Percentiles rank a stretch among this genome's conserved stretches.
Conservation (phyloP, 2,888 invertebrate genomes). For the Tetragonula carbonaria region DNA sequence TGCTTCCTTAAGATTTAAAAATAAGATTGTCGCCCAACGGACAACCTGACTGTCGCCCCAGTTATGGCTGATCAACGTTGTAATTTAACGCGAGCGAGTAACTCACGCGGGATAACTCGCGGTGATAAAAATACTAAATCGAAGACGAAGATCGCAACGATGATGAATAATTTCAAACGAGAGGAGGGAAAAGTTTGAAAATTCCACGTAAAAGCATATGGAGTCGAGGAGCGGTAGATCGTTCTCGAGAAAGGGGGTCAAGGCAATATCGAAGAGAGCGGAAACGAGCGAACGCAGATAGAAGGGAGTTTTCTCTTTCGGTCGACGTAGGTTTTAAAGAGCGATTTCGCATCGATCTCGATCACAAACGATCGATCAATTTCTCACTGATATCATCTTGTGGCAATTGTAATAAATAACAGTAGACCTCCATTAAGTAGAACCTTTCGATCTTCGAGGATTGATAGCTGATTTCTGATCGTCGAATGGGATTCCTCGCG, state of each 20-base stretch:
- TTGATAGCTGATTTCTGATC: no score
- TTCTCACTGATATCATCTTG: neutral
- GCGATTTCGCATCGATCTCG: conserved; percentile 43
- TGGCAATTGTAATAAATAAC: neutral
- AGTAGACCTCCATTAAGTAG: neutral
- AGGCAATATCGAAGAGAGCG: conserved; percentile 26
- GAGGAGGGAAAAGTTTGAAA: conserved; percentile 7
- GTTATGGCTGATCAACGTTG: no score
- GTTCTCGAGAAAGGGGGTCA: conserved; percentile 47
- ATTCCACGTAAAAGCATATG: conserved; percentile 21
- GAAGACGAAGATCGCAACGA: neutral
- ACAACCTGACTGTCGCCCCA: no score
- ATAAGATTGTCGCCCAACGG: no score
- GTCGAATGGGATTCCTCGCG: neutral
- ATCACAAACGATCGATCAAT: neutral
- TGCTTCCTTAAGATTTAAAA: no score
- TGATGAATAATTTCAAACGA: conserved; percentile 1
- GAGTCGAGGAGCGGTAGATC: conserved; percentile 9
- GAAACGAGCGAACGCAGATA: neutral
- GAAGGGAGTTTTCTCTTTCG: conserved; percentile 5
- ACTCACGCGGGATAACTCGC: no score
- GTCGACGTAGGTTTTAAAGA: conserved; percentile 31
- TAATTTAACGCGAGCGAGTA: no score
- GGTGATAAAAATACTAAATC: neutral
- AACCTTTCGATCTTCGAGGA: neutral